Evolutionary conservation across 2,113 vertebrate genomes (phyloP).

Genomic region (Polypterus bichir): DNA sequence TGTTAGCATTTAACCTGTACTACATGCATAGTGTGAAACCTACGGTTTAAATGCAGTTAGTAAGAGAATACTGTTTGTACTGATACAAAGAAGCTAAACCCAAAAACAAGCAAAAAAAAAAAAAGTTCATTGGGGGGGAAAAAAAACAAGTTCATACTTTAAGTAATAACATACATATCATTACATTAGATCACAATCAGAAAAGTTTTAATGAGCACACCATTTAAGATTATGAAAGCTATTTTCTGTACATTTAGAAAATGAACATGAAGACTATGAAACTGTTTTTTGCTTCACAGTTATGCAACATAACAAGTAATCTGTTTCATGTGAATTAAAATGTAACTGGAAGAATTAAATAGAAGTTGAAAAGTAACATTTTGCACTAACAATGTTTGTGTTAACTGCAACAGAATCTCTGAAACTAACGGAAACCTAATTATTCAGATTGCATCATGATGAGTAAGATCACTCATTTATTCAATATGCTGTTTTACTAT

Average conservation of each 20-base stretch:
- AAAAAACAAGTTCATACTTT: background rate
- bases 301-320: too few relatives aligned
- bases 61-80: conserved; percentile 49
- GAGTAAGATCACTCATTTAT: too few relatives aligned
- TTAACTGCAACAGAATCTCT: too few relatives aligned
- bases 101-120: conserved; percentile 26
- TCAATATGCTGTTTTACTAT: too few relatives aligned
- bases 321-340: too few relatives aligned
- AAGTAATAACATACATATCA: background rate
- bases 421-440: too few relatives aligned
- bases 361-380: too few relatives aligned
- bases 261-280: background rate
- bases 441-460: too few relatives aligned
- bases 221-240: background rate
- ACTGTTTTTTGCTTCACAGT: background rate
- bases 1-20: conserved; percentile 52
- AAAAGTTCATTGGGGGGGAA: background rate
- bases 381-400: too few relatives aligned
- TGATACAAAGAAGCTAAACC: conserved; percentile 15
- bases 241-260: background rate
- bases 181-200: background rate
- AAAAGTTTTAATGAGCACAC: background rate
- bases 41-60: conserved; percentile 49
- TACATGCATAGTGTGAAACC: conserved; percentile 47
- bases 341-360: too few relatives aligned